A percentile compares a stretch with the other conserved stretches of the same genome.
Conservation (phyloP, 2,113 vertebrate genomes). For the Octodon degus region DNA sequence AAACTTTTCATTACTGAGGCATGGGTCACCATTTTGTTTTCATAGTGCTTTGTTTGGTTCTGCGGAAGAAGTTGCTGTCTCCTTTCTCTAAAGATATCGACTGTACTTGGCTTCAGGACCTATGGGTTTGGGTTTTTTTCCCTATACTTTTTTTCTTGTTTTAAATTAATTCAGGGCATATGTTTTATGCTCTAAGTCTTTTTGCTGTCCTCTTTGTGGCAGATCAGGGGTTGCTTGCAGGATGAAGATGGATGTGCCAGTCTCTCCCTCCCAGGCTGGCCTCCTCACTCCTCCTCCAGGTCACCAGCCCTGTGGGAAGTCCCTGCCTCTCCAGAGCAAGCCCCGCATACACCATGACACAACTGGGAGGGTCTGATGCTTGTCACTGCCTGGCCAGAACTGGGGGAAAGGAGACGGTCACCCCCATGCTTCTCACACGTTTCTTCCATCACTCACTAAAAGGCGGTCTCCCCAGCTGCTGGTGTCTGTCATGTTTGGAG, state of each 20-base stretch:
- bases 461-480: too few relatives aligned
- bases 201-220: too few relatives aligned
- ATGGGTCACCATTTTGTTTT: neutral
- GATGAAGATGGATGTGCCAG: neutral
- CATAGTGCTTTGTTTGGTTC: neutral
- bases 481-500: neutral
- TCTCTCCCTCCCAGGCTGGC: neutral
- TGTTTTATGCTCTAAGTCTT: neutral
- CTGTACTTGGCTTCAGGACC: neutral
- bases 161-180: too few relatives aligned
- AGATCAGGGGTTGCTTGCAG: neutral
- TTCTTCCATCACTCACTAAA: neutral
- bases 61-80: neutral
- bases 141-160: too few relatives aligned
- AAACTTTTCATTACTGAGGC: neutral
- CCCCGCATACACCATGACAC: neutral
- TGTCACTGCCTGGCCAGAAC: neutral
- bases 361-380: neutral
- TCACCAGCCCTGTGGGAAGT: neutral
- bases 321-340: neutral
- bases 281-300: neutral
- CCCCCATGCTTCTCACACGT: neutral
- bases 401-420: neutral
- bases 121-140: too few relatives aligned
- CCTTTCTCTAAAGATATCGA: neutral